Evolutionary conservation across 2,888 invertebrate species (phyloP), one percentile per base, ranked within the genome.

Genomic region (Brachyopa scutellaris): DNA sequence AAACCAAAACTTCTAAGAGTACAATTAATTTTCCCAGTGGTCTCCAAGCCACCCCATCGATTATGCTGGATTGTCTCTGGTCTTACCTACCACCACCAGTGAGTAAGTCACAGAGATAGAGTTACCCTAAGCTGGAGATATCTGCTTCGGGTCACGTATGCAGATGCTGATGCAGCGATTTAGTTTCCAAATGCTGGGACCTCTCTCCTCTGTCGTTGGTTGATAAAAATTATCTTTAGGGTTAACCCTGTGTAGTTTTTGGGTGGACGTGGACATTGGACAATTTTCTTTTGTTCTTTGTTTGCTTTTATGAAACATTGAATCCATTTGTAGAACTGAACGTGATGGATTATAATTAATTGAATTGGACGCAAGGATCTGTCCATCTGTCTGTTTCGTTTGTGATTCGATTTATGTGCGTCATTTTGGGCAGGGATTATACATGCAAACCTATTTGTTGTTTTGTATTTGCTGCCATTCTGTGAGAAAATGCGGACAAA

Each of bases 321-420:
- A 67, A 47, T 64, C 21, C 31, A 53, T 62, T 47, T 9, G 49
- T 40, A 11, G 17, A 57, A 45, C 42, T 23, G 80, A 40, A 80
- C 74, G 80, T 80, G 80, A 80, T 80, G 80, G 76, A 80, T 80
- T 80, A 80, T 76, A 76, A 76, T 64, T 80, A 80, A 80, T 80
- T 80, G 80, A 80, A 76, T 80, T 80, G 67, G 62, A 62, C 80
- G 67, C 15, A 33, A n/a, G 19, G 17, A 40, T 26, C 23, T 36
- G 38, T 53, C n/a, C 57, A 61, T 53, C 33, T 38, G 61, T 55
- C 38, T 36, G 21, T 69, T 38, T 55, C 17, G 53, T 77, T 26
- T 57, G 70, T 55, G 62, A 61, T 33, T n/a, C 67, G 49, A 61
- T 72, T 72, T 61, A 36, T 73, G 23, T 51, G 23, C 36, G 51